Evolutionary conservation across 1,140 invertebrate species (phyloP), one percentile per base, ranked within the genome.

Genomic region (Cydia strobilella): DNA sequence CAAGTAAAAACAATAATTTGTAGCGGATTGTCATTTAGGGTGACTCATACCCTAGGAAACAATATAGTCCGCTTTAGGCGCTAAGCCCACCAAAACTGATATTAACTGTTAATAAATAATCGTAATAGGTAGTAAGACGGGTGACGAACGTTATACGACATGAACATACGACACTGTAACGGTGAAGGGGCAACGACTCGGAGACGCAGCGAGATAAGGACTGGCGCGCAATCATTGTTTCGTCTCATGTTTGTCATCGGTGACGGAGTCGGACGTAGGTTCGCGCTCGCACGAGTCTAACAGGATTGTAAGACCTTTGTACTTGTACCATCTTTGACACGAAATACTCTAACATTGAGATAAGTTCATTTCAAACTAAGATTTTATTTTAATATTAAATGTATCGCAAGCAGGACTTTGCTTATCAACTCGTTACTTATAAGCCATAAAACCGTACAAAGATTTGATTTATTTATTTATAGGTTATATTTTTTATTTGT

Each of bases 141-240:
- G 27, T 69, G 65, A 35, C 31, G 65, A 39, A 69, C 65, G 27
- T 20, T 59, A 59, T 59, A 51, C 48, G 48, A 51, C 48, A 51
- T 54, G 42, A 45, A 54, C 51, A 54, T 18, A 23, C 23, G 75
- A 71, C 82, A 81, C 75, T 73, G 72, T 92, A 92, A 92, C 90
- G 90, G 90, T 91, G 74, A 79, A 74, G 83, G 90, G 88, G 82
- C 89, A 88, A 86, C 86, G 90, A 91, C 90, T 84, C 77, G 3
- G 27, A 69, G 39, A 42, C 42, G 31, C 13, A 39, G 35, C 27
- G 65, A 69, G 65, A 69, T 69, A 69, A 69, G 65, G 65, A 39
- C 65, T 69, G 13, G 27, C 65, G 65, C 65, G 65, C 65, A 35
- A 35, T 42, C 27, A n/a, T 9, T 42, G 35, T 69, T 69, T 69